phyloP scores from a whole-genome alignment of 2,113 vertebrate genomes.

The Melanerpes formicivorus region DNA sequence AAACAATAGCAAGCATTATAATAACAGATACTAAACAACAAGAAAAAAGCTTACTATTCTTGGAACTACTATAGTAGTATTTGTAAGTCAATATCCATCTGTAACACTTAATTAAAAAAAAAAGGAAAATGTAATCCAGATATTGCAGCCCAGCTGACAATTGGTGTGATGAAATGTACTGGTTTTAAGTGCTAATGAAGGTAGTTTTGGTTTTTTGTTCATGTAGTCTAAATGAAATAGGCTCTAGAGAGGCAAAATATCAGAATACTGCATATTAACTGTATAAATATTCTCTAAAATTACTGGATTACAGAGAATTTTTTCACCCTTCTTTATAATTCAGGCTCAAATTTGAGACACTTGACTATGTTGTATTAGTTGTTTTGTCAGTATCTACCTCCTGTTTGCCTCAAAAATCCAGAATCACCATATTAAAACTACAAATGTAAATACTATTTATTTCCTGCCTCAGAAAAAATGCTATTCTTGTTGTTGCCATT shows the following conservation, averaged over 20 bases:
- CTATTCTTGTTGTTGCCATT: background rate
- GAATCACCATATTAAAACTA: background rate
- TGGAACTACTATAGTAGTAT: background rate
- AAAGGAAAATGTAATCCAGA: background rate
- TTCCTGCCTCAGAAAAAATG: background rate
- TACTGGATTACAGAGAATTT: conserved; percentile 4
- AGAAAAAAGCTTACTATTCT: background rate
- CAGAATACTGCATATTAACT: conserved; percentile 52
- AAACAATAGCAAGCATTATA: background rate
- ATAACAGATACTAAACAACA: background rate
- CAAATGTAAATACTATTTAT: background rate
- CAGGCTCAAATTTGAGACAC: conserved; percentile 46
- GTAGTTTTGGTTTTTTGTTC: background rate
- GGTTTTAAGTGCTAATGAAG: conserved; percentile 25
- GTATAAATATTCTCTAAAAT: conserved; percentile 46
- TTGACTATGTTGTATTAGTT: conserved; percentile 34
- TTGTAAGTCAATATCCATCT: background rate
- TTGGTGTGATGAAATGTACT: background rate
- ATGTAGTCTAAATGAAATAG: background rate
- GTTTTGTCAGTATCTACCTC: background rate
- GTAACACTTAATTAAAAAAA: background rate
- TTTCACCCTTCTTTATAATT: background rate
- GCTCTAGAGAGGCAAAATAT: background rate
- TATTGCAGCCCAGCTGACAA: background rate
- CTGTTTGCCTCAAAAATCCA: background rate